Evolutionary conservation across 92 coral and sea anemone species (phyloP), one percentile per base, ranked within the genome.

Genomic region (Parazoanthus darwini): DNA sequence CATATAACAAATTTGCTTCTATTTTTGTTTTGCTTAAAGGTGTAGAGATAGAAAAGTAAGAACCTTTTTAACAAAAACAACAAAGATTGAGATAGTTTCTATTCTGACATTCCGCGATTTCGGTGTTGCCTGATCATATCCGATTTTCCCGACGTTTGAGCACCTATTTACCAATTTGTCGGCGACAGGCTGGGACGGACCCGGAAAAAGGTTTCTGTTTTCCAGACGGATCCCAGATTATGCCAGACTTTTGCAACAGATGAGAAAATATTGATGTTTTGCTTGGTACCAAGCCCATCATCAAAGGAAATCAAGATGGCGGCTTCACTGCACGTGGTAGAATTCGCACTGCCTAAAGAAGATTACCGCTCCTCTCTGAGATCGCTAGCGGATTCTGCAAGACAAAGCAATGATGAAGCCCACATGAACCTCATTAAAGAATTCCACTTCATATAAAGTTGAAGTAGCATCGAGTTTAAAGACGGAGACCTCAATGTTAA

Each of bases 391-490:
- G 42, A 0, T 39, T 39, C 42, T 39, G 72, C 4, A 20, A 13
- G 20, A 66, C 46, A 63, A 11, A 75, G 86, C 44, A 68, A 82
- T 82, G 89, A 74, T 73, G 74, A 29, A 25, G 89, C 54, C 67
- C 74, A n/a, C 43, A 74, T 86, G 4, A 38, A 38, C n/a, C n/a
- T n/a, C n/a, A n/a, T n/a, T n/a, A 86, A 72, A 26, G 88, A 73
- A 68, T 70, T 70, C 23, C 74, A 35, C 74, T 70, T 35, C 77
- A 71, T 86, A n/a, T 48, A 39, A 25, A 86, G 74, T 68, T 22
- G 71, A 22, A 86, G 81, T 58, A 86, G 82, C 42, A 66, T 79
- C 20, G 68, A 86, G 70, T 86, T 74, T 38, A 86, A 86, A 43
- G 67, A 86, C 42, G 71, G 39, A 70, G 71, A 74, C 23, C 2